Conservation (phyloP, 2,113 vertebrate genomes). For the Lathamus discolor region DNA sequence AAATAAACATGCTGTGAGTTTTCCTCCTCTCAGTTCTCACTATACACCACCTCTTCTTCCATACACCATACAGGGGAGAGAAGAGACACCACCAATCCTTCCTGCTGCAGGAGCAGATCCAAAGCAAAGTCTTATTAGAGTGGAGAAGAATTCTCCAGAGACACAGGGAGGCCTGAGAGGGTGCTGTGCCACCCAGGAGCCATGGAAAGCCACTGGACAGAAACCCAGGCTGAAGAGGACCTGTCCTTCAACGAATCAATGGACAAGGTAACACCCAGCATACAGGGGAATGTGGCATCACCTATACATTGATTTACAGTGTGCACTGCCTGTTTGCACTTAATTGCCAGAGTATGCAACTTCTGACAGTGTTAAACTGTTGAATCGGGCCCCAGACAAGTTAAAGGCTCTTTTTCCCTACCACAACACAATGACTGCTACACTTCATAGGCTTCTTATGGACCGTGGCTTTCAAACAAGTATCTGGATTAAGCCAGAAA, state of each 20-base stretch:
- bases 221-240: background rate
- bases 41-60: background rate
- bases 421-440: background rate
- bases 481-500: background rate
- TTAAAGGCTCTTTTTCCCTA: background rate
- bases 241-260: fast-evolving
- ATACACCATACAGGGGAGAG: no score
- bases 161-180: background rate
- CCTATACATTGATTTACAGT: background rate
- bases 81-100: background rate
- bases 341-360: background rate
- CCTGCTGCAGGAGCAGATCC: background rate
- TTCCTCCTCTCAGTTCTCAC: background rate
- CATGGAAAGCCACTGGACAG: background rate
- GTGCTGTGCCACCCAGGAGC: background rate
- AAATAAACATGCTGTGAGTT: background rate
- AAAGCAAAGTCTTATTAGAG: background rate
- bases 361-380: background rate
- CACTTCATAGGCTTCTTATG: background rate
- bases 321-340: background rate
- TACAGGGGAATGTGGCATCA: fast-evolving
- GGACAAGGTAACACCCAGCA: background rate
- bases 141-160: background rate
- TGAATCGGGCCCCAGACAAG: background rate
- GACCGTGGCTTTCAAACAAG: background rate